Conservation (phyloP, 2,888 invertebrate genomes). For the Parnassius mnemosyne region DNA sequence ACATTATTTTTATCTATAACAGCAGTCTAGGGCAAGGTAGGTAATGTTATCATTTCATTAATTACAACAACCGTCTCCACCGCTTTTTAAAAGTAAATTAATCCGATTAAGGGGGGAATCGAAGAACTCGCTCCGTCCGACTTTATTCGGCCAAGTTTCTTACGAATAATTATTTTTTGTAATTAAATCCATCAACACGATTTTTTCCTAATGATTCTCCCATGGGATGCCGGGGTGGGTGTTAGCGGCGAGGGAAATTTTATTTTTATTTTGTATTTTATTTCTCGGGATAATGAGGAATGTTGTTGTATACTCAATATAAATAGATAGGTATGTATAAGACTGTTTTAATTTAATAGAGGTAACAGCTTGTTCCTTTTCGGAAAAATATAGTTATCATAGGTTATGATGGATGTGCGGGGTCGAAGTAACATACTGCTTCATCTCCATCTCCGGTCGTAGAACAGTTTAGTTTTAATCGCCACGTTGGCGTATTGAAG, state of each 20-base stretch:
- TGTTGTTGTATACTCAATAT: conserved; percentile 9
- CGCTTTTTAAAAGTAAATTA: conserved; percentile 80
- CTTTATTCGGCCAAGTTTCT: conserved; percentile 79
- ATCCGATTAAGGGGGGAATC: conserved; percentile 79
- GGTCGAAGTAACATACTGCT: too few relatives aligned
- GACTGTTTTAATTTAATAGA: too few relatives aligned
- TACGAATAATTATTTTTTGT: conserved; percentile 80
- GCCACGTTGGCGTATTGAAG: too few relatives aligned
- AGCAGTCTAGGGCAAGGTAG: conserved; percentile 70
- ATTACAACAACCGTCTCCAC: conserved; percentile 75
- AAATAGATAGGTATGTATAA: not conserved
- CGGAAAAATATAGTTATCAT: too few relatives aligned
- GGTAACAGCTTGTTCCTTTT: too few relatives aligned
- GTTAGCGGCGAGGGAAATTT: conserved; percentile 42
- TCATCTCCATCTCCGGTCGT: too few relatives aligned
- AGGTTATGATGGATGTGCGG: too few relatives aligned
- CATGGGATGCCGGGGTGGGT: conserved; percentile 54
- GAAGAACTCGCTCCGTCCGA: conserved; percentile 78
- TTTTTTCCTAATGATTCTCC: conserved; percentile 80
- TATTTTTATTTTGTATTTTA: conserved; percentile 47
- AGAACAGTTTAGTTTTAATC: too few relatives aligned
- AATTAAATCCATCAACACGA: conserved; percentile 82
- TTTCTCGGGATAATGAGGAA: conserved; percentile 38
- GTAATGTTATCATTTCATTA: conserved; percentile 80
- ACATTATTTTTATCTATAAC: conserved; percentile 7